phyloP scores from a whole-genome alignment of 1,140 invertebrate species.

The Semibalanus balanoides region DNA sequence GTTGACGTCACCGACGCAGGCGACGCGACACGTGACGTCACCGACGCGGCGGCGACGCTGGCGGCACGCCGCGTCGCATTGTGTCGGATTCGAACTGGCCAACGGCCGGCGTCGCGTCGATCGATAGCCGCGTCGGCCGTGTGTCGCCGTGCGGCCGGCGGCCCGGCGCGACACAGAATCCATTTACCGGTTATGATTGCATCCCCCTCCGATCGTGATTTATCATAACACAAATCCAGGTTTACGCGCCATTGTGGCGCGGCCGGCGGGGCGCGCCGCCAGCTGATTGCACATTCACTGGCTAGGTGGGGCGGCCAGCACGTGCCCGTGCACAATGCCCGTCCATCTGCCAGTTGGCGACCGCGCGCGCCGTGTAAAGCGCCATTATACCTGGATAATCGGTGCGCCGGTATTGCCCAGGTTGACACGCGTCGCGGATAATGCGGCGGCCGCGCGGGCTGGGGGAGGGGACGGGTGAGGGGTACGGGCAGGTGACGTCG shows the following conservation, averaged over 20 bases:
- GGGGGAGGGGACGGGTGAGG: no score
- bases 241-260: background rate
- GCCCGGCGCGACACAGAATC: background rate
- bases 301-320: background rate
- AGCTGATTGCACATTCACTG: background rate
- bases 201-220: background rate
- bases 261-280: no score
- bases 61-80: background rate
- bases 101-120: background rate
- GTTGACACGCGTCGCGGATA: background rate
- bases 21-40: no score
- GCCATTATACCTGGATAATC: conserved; percentile 2
- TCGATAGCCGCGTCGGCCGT: background rate
- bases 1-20: no score
- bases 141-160: background rate
- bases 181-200: background rate
- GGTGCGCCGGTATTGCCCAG: background rate
- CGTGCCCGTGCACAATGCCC: background rate
- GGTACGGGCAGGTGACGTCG: background rate
- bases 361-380: background rate
- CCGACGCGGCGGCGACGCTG: no score
- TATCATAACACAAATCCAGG: conserved; percentile 2
- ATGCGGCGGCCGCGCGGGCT: background rate
- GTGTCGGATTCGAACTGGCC: background rate
- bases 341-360: background rate